A percentile compares a stretch with the other conserved stretches of the same genome.
These are phyloP conservation scores for Laothoe populi DNA, from an alignment of 2,888 invertebrate species.

Conservation along the genomic window DNA sequence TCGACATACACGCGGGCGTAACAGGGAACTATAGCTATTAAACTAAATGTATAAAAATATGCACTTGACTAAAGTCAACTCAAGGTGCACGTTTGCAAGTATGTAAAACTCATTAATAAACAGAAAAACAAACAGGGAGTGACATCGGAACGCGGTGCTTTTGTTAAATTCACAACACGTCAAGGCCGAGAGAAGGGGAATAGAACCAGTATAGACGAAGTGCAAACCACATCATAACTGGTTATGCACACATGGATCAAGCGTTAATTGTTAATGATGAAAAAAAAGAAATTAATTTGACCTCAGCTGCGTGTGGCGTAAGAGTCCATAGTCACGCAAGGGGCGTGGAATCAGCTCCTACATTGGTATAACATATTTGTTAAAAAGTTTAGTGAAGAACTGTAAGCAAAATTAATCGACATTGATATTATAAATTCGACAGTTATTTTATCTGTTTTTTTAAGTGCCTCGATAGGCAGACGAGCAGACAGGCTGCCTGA, in stretches of 20 bases:
- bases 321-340: slow-evolving; percentile 15
- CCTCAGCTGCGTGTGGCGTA: slow-evolving; percentile 20
- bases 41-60: background rate
- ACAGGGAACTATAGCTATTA: no score
- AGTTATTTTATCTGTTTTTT: no score
- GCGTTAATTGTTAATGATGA: slow-evolving; percentile 21
- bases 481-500: no score
- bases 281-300: slow-evolving; percentile 10
- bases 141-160: slow-evolving; percentile 23
- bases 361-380: no score
- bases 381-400: no score
- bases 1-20: no score
- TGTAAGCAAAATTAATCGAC: no score
- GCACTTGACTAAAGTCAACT: background rate
- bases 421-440: no score
- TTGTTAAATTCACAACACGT: slow-evolving; percentile 28
- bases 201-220: slow-evolving; percentile 25
- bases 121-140: slow-evolving; percentile 21
- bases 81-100: background rate
- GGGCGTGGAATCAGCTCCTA: background rate
- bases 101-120: slow-evolving; percentile 8
- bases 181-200: slow-evolving; percentile 30
- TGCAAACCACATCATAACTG: slow-evolving; percentile 18
- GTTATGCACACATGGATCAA: slow-evolving; percentile 23
- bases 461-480: no score